Conservation (phyloP, 2,797 vertebrate genomes). For the Poecile montanus region DNA sequence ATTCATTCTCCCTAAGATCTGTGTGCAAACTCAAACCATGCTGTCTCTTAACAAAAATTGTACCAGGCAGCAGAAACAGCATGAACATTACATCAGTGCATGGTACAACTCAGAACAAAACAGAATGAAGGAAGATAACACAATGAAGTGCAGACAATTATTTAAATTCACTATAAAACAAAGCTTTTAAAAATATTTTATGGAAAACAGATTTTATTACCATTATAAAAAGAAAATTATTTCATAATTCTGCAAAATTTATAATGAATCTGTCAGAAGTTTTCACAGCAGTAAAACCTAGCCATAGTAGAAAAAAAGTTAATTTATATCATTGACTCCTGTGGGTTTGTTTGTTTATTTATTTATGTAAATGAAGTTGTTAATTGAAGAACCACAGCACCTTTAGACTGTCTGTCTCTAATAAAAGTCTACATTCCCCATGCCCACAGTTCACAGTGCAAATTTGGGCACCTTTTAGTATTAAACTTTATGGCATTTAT, state of each 20-base stretch:
- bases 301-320: not conserved
- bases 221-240: not conserved
- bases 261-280: not conserved
- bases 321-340: not conserved
- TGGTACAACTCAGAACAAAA: not conserved
- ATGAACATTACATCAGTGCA: not conserved
- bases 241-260: not conserved
- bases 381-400: not conserved
- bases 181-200: not conserved
- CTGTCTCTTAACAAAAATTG: slow-evolving; percentile 39
- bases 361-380: fast-evolving
- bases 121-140: not conserved
- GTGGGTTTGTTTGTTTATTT: not conserved
- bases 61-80: not conserved
- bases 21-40: slow-evolving; percentile 66
- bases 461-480: not conserved
- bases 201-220: not conserved
- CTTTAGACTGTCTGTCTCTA: not conserved
- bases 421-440: not conserved
- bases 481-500: not conserved
- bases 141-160: not conserved
- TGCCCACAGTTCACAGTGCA: not conserved
- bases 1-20: slow-evolving; percentile 54
- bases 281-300: not conserved
- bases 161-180: not conserved